Conservation (phyloP, 2,113 vertebrate genomes). For the Siphamia tubifer region DNA sequence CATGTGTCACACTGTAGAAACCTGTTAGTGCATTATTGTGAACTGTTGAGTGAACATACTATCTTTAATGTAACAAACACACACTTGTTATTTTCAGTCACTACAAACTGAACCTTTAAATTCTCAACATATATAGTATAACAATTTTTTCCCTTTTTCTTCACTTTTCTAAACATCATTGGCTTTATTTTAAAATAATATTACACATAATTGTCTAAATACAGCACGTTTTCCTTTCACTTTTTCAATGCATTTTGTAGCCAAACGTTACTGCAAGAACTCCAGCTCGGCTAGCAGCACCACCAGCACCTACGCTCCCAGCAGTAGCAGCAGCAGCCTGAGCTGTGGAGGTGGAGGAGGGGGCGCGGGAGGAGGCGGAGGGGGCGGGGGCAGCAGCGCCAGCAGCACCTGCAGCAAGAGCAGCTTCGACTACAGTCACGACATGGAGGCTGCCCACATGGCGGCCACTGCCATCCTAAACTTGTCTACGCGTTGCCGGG, state of each 20-base stretch:
- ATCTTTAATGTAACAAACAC: too few relatives aligned
- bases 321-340: conserved; percentile 93
- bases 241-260: conserved; percentile 70
- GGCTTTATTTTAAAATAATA: too few relatives aligned
- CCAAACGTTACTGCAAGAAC: conserved; percentile 97
- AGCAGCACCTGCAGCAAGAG: conserved; percentile 99
- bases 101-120: too few relatives aligned
- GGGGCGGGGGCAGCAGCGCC: conserved; percentile 94
- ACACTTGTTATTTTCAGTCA: too few relatives aligned
- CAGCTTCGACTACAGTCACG: conserved; percentile 99
- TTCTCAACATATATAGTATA: too few relatives aligned
- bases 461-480: conserved; percentile 98
- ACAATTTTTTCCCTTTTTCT: too few relatives aligned
- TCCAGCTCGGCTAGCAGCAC: conserved; percentile 97
- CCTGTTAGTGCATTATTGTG: too few relatives aligned
- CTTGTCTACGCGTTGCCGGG: conserved; percentile 97
- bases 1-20: too few relatives aligned
- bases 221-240: not conserved
- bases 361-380: conserved; percentile 60
- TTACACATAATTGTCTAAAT: too few relatives aligned
- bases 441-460: conserved; percentile 99
- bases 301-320: conserved; percentile 95
- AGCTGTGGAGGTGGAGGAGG: conserved; percentile 88
- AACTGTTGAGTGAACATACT: too few relatives aligned
- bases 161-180: too few relatives aligned